Percentiles rank a stretch among this genome's conserved stretches.
phyloP scores from a whole-genome alignment of 2,797 vertebrate species.

The Pangasius mekongensis region DNA sequence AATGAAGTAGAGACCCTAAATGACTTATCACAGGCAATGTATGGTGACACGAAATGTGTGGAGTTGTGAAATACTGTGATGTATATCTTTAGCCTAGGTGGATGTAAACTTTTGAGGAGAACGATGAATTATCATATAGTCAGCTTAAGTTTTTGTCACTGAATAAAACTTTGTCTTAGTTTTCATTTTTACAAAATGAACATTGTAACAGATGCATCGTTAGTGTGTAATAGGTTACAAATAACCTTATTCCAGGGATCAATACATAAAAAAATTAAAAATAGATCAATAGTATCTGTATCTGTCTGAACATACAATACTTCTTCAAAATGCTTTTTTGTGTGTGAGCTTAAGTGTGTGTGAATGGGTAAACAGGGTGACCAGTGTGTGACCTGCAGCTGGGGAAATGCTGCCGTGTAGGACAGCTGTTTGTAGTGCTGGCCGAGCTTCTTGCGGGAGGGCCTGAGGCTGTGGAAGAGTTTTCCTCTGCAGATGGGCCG shows the following conservation, averaged over 20 bases:
- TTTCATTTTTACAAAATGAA: background rate
- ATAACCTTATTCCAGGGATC: background rate
- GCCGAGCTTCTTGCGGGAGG: slow-evolving; percentile 92
- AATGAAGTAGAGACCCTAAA: no score
- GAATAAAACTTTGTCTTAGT: no score
- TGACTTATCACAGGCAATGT: no score
- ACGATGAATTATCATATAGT: no score
- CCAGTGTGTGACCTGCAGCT: slow-evolving; percentile 82
- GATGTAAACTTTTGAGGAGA: no score
- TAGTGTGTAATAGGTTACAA: background rate
- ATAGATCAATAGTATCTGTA: background rate
- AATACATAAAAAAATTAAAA: background rate
- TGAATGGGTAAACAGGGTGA: background rate
- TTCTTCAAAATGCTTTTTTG: background rate
- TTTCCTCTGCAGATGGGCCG: slow-evolving; percentile 96
- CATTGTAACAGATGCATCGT: background rate
- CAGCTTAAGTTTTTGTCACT: no score
- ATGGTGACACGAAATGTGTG: no score
- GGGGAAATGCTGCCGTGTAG: slow-evolving; percentile 91
- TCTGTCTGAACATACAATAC: background rate
- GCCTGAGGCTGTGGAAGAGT: slow-evolving; percentile 92
- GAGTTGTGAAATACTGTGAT: no score
- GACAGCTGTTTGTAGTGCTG: slow-evolving; percentile 98
- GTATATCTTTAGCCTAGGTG: no score
- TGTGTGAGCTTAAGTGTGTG: background rate